Evolutionary conservation across 2,888 invertebrate species (phyloP), one percentile per base, ranked within the genome.

Genomic region (Caenorhabditis imperialis): DNA sequence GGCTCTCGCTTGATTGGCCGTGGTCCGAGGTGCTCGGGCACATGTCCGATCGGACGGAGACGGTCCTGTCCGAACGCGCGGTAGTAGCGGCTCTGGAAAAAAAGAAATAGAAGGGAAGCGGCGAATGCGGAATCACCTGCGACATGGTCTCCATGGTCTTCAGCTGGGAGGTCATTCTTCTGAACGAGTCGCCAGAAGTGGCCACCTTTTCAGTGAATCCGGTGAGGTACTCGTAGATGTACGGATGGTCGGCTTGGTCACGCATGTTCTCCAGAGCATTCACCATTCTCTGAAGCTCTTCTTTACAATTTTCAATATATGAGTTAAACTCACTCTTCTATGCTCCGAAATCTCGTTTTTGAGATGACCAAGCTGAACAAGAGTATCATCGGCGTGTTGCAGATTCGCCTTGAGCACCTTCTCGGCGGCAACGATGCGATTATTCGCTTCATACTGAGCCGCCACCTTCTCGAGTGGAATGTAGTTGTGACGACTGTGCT

Each of bases 231-330:
- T 67, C 67, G 27, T 67, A 67, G 8, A 67, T 57, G 2, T 38
- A 8, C n/a, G 67, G 67, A 35, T 67, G 67, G 23, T 57, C 25
- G 2, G 57, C 48, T 38, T 67, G 44, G 3, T 50, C 23, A 7
- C 67, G 35, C 18, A 67, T 58, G 30, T 67, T 67, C 12, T 18
- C 50, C n/a, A 67, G n/a, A 2, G 67, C 67, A 12, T 67, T 67
- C 27, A 22, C 37, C 48, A 67, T 67, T 30, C 67, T 33, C 67
- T 67, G 44, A n/a, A 57, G 47, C 35, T 30, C 6, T 27, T n/a
- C 14, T 8, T 14, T 47, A 25, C 10, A 7, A 14, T 14, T 7
- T 44, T 33, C 1, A 3, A 12, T 5, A 16, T 18, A 12, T n/a
- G 14, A 42, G 10, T 3, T 18, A 14, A 38, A 35, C 22, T 22